Evolutionary conservation across 2,888 invertebrate species (phyloP).

Genomic region (Agrochola circellaris): DNA sequence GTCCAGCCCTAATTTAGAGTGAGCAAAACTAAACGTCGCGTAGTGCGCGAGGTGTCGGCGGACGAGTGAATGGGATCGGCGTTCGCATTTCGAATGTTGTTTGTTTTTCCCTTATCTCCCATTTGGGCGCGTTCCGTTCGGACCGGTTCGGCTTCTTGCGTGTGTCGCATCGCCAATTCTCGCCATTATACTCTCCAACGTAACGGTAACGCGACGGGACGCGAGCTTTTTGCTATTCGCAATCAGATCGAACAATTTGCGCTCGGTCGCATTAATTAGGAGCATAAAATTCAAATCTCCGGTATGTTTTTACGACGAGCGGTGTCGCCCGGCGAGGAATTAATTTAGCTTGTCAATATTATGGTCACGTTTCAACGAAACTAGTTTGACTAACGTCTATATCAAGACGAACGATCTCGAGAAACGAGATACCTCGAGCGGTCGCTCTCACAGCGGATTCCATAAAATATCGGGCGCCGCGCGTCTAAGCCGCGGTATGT

Average conservation of each 20-base stretch:
- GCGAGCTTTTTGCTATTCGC: conserved; percentile 82
- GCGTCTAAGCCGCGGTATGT: conserved; percentile 62
- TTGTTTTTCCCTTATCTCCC: conserved; percentile 85
- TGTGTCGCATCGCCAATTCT: conserved; percentile 83
- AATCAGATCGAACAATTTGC: conserved; percentile 84
- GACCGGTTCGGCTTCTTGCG: conserved; percentile 84
- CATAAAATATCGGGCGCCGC: conserved; percentile 83
- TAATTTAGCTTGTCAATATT: conserved; percentile 86
- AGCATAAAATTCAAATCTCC: conserved; percentile 82
- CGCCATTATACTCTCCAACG: conserved; percentile 79
- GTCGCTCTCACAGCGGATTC: conserved; percentile 84
- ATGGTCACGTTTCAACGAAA: conserved; percentile 85
- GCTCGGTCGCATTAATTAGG: conserved; percentile 84
- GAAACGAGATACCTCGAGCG: conserved; percentile 84
- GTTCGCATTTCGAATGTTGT: conserved; percentile 80
- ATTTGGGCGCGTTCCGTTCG: conserved; percentile 82
- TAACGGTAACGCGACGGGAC: conserved; percentile 83
- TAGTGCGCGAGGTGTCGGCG: conserved; percentile 76
- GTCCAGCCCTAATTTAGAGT: conserved; percentile 55
- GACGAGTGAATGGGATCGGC: conserved; percentile 80
- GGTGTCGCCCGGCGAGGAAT: conserved; percentile 79
- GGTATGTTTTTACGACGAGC: conserved; percentile 72
- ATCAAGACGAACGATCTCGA: conserved; percentile 85
- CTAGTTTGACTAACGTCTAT: conserved; percentile 85
- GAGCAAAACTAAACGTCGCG: conserved; percentile 54